Evolutionary conservation across 37 sponge, comb jelly and placozoan genomes (phyloP), one percentile per base, ranked within the genome.

Genomic region (Axinella damicornis): DNA sequence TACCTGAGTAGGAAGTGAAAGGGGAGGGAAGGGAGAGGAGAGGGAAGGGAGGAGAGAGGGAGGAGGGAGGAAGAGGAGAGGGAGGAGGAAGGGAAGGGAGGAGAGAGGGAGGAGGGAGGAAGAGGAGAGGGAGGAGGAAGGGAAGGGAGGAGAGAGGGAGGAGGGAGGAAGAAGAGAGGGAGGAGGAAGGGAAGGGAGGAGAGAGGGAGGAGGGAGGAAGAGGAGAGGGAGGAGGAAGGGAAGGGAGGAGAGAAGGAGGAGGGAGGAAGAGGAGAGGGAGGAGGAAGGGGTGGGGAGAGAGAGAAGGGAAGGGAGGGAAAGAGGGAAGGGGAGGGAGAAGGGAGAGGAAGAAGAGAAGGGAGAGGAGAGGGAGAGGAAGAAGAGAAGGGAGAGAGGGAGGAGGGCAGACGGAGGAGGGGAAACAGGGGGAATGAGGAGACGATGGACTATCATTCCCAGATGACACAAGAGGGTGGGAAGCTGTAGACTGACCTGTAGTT

Each of bases 401-500:
- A 0, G 40, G 41, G 34, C 16, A 54, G 46, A 15, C n/a, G 53
- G 65, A 9, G 65, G 62, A 2, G 64, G 69, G n/a, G n/a, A n/a
- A n/a, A n/a, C n/a, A n/a, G n/a, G n/a, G n/a, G n/a, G n/a, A n/a
- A n/a, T n/a, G n/a, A 68, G 41, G 54, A 74, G n/a, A n/a, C n/a
- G n/a, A n/a, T n/a, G n/a, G n/a, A n/a, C n/a, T n/a, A n/a, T 57
- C 58, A 57, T 57, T 19, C 58, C 58, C 58, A 57, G 18, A n/a
- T n/a, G n/a, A n/a, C n/a, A n/a, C n/a, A n/a, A n/a, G n/a, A n/a
- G n/a, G n/a, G n/a, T 25, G 12, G 18, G 24, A 19, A 4, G 37
- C 78, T n/a, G n/a, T n/a, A n/a, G n/a, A n/a, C n/a, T n/a, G 19
- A 95, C 94, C 84, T 87, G 72, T 91, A 98, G 58, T 91, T 96